Base-by-base conservation (phyloP, 2,113 vertebrate species). In the Rhynchomys soricoides region DNA sequence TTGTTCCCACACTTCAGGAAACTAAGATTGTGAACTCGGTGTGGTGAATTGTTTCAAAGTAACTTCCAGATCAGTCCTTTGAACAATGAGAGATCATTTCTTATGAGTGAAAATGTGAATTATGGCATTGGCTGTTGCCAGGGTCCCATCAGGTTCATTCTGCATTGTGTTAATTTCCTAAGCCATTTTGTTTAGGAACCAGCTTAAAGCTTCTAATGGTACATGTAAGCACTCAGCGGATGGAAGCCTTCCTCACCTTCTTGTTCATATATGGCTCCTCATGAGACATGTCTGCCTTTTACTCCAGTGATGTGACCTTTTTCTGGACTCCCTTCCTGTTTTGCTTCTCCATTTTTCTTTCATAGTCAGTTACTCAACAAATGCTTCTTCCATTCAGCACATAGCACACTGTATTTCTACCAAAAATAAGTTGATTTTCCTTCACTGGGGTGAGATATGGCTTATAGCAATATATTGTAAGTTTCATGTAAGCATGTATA, bases 81-180 rank as follows among this genome's bases (percentile, higher is more conserved):
- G 50, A 95, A 75, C 37, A 74, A 37, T 48, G 62, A 95, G 62
- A 95, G 52, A 52, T 62, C 43, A 6, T 86, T 94, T 86, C 70
- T 21, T 89, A 17, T 7, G 19, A 31, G 6, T 89, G 34, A 91
- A 57, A 89, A 62, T 22, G 21, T 68, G 71, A 90, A 83, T 78
- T 6, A 9, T 94, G 74, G 22, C 31, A 16, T 70, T 95, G 62
- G 43, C 40, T 43, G 7, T 68, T 73, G 34, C 19, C 45, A 31
- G 37, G 26, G 15, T 71, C 52, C n/a, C 55, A n/a, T 78, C 34
- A 83, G 13, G 45, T 90, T 45, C 40, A 19, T 92, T 82, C 52
- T 89, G 40, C 48, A 19, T 94, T 83, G 16, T 9, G 59, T 62
- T 95, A 70, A 21, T 52, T 90, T 93, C 92, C 87, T 74, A 83